Base-by-base conservation (phyloP, 2,888 invertebrate species). In the Punctoribates punctum region DNA sequence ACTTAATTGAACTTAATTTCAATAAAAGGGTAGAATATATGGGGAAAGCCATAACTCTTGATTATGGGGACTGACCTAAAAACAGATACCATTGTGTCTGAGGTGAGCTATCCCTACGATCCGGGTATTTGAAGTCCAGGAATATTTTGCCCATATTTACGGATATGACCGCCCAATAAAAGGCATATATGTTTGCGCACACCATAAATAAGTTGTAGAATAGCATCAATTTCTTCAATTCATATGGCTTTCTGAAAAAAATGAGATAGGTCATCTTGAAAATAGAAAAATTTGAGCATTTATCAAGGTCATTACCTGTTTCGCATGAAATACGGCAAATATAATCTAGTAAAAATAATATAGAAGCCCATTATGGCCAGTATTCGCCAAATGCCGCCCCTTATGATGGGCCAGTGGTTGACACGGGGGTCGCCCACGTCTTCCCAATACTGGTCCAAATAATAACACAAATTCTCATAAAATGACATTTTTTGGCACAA, bases 381-480 rank as follows among this genome's bases (percentile, higher is more conserved):
- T 25, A 75, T 75, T 20, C 42, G 5, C 75, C 62, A 75, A 23
- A 67, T 62, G 42, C 75, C 75, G 6, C 75, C 75, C 6, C 29
- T 65, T 17, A 75, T 67, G 27, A 75, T 4, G 1, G 23, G 8
- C 75, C 62, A 51, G 6, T 70, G 70, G 15, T 67, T 60, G 27
- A 46, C 34, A 4, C 75, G 38, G 25, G 75, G 75, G 27, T 75
- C 75, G n/a, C 70, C 62, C 11, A 67, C 25, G 4, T 75, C 75
- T n/a, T 75, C 75, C 75, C 75, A 75, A 34, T 75, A 75, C 15
- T 70, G 38, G 42, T 67, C 67, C 67, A 67, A n/a, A 67, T 67
- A 67, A 67, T 67, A 67, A 8, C 67, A 38, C 13, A 67, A 8
- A 17, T 29, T 65, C n/a, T 65, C 65, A 29, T 13, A 34, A 13